Conservation (phyloP, 2,113 vertebrate genomes). For the Xenopus borealis region DNA sequence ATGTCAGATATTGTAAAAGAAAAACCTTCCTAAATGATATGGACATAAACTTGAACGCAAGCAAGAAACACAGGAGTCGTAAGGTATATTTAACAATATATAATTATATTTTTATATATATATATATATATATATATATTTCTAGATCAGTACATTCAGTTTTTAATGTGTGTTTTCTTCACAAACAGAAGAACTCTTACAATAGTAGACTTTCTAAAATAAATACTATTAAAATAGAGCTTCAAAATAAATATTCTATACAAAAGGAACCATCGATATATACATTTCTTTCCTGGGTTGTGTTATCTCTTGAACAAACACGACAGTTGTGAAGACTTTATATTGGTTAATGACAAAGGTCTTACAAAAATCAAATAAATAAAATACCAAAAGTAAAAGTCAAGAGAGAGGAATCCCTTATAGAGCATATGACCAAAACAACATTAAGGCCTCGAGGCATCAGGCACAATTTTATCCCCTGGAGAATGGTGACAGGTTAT, state of each 20-base stretch:
- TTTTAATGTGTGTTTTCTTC: conserved; percentile 93
- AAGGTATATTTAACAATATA: conserved; percentile 78
- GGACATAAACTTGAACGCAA: too few species aligned
- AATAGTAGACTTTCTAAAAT: conserved; percentile 99
- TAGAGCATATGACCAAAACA: too few species aligned
- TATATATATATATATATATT: conserved; percentile 89
- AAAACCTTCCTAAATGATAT: too few species aligned
- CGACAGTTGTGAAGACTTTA: conserved; percentile 26
- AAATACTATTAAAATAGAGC: conserved; percentile 99
- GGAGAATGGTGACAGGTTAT: too few species aligned
- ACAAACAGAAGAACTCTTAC: conserved; percentile 94
- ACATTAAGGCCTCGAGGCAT: too few species aligned
- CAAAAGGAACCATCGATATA: conserved; percentile 85
- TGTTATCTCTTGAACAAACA: conserved; percentile 34
- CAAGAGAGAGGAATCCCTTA: not conserved
- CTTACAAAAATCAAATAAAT: not conserved
- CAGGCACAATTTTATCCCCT: too few species aligned
- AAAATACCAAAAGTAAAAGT: not conserved
- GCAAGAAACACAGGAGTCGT: conserved; percentile 48
- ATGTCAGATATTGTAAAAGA: too few species aligned
- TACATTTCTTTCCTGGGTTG: conserved; percentile 52
- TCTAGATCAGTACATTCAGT: conserved; percentile 99
- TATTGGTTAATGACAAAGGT: conserved; percentile 36
- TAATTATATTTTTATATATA: conserved; percentile 84
- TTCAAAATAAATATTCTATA: conserved; percentile 99